Evolutionary conservation across 2,113 vertebrate genomes (phyloP).

Genomic region (Rattus norvegicus): DNA sequence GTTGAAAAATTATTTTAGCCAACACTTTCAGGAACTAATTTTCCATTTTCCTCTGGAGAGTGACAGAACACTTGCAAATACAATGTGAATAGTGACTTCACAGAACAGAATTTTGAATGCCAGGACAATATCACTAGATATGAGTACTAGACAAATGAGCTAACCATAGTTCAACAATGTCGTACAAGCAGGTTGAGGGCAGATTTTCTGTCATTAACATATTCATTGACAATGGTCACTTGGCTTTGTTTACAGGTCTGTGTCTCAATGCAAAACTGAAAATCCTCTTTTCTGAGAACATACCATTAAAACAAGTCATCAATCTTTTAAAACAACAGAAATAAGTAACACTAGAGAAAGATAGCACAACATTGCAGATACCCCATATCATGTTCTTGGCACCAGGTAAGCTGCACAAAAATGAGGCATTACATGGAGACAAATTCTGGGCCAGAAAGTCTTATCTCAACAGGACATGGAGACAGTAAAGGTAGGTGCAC

Average conservation of each 20-base stretch:
- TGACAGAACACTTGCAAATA: background rate
- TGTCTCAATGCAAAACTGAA: constrained; percentile 42
- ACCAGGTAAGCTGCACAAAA: background rate
- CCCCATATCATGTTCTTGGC: background rate
- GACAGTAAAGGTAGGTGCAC: background rate
- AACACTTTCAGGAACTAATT: background rate
- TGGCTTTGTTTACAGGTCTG: background rate
- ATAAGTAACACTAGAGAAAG: background rate
- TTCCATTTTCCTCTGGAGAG: background rate
- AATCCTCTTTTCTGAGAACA: constrained; percentile 55
- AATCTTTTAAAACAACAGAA: background rate
- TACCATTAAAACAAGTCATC: constrained; percentile 57
- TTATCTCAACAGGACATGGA: constrained; percentile 2
- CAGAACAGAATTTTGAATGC: background rate
- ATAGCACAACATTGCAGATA: background rate
- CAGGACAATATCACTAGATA: background rate
- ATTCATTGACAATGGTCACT: background rate
- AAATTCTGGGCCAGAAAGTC: background rate
- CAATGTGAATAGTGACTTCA: background rate
- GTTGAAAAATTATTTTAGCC: background rate
- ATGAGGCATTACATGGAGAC: background rate
- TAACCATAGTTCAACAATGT: no score
- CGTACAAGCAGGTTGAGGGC: background rate
- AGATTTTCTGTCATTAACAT: background rate
- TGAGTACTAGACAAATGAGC: background rate